A percentile compares a stretch with the other conserved stretches of the same genome.
These are phyloP conservation scores for Athalia rosae DNA, from an alignment of 2,888 invertebrate species.

Conservation along the genomic window DNA sequence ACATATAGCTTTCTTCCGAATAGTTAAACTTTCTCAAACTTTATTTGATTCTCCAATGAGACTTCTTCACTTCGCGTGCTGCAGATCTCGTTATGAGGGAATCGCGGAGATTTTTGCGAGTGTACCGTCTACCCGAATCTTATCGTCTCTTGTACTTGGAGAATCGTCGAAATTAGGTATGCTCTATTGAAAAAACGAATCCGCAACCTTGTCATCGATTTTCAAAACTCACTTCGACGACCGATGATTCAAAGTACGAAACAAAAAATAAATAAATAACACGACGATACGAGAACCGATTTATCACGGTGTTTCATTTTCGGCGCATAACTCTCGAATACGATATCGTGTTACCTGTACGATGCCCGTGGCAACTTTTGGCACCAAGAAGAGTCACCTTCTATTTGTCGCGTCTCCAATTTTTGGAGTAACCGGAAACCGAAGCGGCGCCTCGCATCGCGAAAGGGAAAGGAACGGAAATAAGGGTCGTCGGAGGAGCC, in stretches of 20 bases:
- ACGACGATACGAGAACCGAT: too few relatives aligned
- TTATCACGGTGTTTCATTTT: too few relatives aligned
- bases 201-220: too few relatives aligned
- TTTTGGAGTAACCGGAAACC: conserved; percentile 4
- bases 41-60: conserved; percentile 30
- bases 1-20: conserved; percentile 5
- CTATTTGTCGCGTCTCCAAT: conserved; percentile 17
- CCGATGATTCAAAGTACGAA: too few relatives aligned
- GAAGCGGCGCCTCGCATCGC: not conserved
- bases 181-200: too few relatives aligned
- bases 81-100: not conserved
- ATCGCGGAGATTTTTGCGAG: not conserved
- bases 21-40: conserved; percentile 37
- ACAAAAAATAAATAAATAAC: too few relatives aligned
- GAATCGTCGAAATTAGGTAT: too few relatives aligned
- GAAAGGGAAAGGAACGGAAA: not conserved
- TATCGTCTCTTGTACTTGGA: too few relatives aligned
- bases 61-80: not conserved
- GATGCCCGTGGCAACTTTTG: too few relatives aligned
- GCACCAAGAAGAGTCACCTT: not conserved
- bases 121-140: not conserved
- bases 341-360: too few relatives aligned
- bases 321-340: too few relatives aligned
- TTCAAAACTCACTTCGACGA: too few relatives aligned
- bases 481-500: not conserved